These are phyloP conservation scores for Cebidichthys violaceus DNA, from an alignment of 2,113 vertebrate species.

Conservation along the genomic window DNA sequence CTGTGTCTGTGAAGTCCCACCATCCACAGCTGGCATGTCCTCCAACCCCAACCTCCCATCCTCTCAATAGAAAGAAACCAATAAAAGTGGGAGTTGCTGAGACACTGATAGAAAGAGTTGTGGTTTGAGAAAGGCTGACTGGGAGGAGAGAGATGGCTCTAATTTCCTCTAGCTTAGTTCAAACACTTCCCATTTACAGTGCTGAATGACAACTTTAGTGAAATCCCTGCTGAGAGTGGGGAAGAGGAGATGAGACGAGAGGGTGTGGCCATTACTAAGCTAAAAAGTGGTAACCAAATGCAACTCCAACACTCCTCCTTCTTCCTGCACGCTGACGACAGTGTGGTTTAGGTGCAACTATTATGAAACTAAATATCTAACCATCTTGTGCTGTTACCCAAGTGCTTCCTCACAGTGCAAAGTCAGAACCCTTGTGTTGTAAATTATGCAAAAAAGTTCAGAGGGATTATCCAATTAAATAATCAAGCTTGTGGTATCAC, in stretches of 20 bases:
- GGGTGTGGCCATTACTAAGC: conserved; percentile 26
- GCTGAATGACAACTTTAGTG: conserved; percentile 53
- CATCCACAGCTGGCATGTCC: conserved; percentile 33
- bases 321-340: background rate
- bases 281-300: conserved; percentile 11
- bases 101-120: conserved; percentile 39
- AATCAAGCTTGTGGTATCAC: conserved; percentile 45
- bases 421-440: conserved; percentile 11
- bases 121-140: conserved; percentile 65
- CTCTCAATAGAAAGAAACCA: conserved; percentile 36
- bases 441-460: conserved; percentile 56
- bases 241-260: conserved; percentile 51
- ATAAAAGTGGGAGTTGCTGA: conserved; percentile 42
- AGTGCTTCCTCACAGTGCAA: background rate
- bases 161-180: conserved; percentile 63
- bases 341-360: background rate
- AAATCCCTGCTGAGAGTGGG: conserved; percentile 56
- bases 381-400: conserved; percentile 5
- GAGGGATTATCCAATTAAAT: conserved; percentile 78
- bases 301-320: background rate
- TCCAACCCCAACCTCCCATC: conserved; percentile 29
- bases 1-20: conserved; percentile 12
- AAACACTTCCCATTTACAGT: conserved; percentile 39
- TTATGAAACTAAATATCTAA: background rate
- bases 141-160: conserved; percentile 41